These are phyloP conservation scores for Elaphurus davidianus DNA, from an alignment of 2,113 vertebrate species.

Conservation along the genomic window DNA sequence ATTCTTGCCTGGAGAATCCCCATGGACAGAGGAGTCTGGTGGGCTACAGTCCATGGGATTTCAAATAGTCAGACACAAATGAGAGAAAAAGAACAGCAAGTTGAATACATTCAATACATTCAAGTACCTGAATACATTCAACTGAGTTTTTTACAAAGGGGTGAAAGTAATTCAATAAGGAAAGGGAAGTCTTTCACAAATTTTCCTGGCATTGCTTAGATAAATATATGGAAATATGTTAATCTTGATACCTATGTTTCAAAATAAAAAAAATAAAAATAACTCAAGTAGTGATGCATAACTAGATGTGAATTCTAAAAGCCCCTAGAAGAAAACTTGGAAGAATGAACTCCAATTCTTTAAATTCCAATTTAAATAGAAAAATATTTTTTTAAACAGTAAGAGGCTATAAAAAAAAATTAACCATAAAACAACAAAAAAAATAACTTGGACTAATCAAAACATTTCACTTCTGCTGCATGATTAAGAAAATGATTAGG, in stretches of 20 bases:
- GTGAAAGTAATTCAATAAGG: not conserved
- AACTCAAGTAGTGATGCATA: not conserved
- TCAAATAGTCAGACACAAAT: not conserved
- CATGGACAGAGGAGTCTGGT: not conserved
- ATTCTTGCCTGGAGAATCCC: not conserved
- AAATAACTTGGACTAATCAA: not conserved
- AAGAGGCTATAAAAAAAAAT: not conserved
- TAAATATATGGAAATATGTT: not conserved
- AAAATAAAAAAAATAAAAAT: not conserved
- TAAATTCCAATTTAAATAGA: not conserved
- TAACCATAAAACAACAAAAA: not conserved
- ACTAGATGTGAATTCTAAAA: not conserved
- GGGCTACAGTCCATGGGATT: not conserved
- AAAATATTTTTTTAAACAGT: not conserved
- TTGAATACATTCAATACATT: not conserved
- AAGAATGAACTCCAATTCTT: not conserved
- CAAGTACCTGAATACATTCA: not conserved
- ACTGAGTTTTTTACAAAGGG: not conserved
- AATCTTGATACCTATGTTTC: not conserved
- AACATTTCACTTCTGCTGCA: not conserved
- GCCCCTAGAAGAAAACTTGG: not conserved
- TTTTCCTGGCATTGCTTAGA: not conserved
- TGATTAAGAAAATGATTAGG: not conserved
- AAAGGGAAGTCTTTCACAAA: not conserved
- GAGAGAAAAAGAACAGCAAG: not conserved